phyloP scores from a whole-genome alignment of 2,888 invertebrate species.

The Lasius fuliginosus region DNA sequence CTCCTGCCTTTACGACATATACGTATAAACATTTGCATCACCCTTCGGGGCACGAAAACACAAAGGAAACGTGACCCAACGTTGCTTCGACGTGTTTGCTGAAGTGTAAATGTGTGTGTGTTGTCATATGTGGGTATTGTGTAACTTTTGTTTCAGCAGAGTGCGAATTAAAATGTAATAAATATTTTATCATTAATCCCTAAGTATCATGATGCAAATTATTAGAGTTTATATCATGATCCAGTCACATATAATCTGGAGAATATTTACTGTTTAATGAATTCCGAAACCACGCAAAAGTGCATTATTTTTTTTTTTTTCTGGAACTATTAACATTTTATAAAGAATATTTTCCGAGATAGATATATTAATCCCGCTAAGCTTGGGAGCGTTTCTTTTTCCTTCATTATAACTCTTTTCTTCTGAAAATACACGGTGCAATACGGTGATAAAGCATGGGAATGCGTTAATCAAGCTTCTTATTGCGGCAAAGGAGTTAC shows the following conservation, averaged over 20 bases:
- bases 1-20: constrained; percentile 65
- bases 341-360: constrained; percentile 8
- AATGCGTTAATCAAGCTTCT: constrained; percentile 59
- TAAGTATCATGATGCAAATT: not conserved
- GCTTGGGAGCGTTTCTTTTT: not conserved
- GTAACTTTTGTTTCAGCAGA: constrained; percentile 6
- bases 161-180: not conserved
- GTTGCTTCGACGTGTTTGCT: constrained; percentile 21
- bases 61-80: constrained; percentile 44
- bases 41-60: constrained; percentile 43
- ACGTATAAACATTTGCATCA: constrained; percentile 76
- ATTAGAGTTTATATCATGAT: not conserved
- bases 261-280: not conserved
- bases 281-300: not conserved
- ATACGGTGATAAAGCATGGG: constrained; percentile 57
- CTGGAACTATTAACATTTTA: constrained; percentile 4
- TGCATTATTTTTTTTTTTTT: not conserved
- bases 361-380: constrained; percentile 39
- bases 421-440: constrained; percentile 43
- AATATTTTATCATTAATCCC: not conserved
- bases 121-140: not conserved
- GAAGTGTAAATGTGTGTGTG: constrained; percentile 18
- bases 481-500: constrained; percentile 56
- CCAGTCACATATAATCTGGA: no score
- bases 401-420: constrained; percentile 41